Conservation (phyloP, 2,888 invertebrate genomes). For the Adelognathus sp. region DNA sequence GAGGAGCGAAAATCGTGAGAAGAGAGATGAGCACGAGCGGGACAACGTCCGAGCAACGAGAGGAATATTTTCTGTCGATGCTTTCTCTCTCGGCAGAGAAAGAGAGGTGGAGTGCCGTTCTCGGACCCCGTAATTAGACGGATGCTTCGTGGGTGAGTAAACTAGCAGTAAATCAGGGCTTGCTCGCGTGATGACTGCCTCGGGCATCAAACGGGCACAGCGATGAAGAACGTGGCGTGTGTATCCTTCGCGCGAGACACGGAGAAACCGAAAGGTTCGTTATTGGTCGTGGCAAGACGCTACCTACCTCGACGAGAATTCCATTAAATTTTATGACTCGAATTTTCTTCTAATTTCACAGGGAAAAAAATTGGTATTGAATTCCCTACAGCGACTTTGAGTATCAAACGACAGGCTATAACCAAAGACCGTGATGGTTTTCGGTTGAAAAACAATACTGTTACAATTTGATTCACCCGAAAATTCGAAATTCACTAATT, state of each 20-base stretch:
- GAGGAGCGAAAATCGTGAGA: not conserved
- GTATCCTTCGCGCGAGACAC: slow-evolving; percentile 41
- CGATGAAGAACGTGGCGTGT: slow-evolving; percentile 27
- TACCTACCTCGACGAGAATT: slow-evolving; percentile 62
- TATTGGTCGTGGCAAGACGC: slow-evolving; percentile 65
- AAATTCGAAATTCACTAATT: too few relatives aligned
- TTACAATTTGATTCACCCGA: too few relatives aligned
- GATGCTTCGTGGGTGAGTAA: slow-evolving; percentile 77
- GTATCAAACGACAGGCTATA: too few relatives aligned
- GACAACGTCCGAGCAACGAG: slow-evolving; percentile 37
- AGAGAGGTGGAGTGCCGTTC: slow-evolving; percentile 71
- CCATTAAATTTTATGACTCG: slow-evolving; percentile 24
- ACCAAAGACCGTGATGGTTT: too few relatives aligned
- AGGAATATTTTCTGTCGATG: slow-evolving; percentile 62
- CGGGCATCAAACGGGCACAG: slow-evolving; percentile 28
- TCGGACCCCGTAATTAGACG: slow-evolving; percentile 76
- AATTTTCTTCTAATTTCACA: slow-evolving; percentile 20
- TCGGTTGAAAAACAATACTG: too few relatives aligned
- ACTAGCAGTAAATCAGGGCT: slow-evolving; percentile 75
- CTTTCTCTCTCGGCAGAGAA: slow-evolving; percentile 71
- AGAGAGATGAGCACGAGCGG: not conserved
- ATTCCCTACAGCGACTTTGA: too few relatives aligned
- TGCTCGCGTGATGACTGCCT: slow-evolving; percentile 72
- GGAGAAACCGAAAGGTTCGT: slow-evolving; percentile 56
- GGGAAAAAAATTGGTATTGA: too few relatives aligned